Percentiles rank a stretch among this genome's conserved stretches.
phyloP scores from a whole-genome alignment of 2,888 invertebrate species.

The Trissolcus japonicus region DNA sequence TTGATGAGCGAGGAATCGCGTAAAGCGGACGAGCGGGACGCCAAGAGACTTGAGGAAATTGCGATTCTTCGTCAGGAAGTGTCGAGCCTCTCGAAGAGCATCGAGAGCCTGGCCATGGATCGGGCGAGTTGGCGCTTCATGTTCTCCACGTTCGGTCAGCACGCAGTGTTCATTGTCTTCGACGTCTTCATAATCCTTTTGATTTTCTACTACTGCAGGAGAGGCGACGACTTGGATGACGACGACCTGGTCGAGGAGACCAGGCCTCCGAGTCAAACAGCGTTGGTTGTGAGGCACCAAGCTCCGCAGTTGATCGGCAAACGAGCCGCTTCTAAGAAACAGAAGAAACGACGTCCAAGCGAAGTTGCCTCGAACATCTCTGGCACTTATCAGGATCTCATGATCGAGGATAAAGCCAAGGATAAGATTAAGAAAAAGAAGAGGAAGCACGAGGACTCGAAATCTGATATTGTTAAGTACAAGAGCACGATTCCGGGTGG shows the following conservation, averaged over 20 bases:
- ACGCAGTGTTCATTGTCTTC: conserved; percentile 77
- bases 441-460: conserved; percentile 68
- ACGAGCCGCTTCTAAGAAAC: conserved; percentile 72
- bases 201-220: conserved; percentile 78
- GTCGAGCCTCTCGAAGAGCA: conserved; percentile 79
- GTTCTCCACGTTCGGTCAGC: conserved; percentile 79
- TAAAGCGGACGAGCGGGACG: conserved; percentile 85
- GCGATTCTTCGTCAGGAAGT: conserved; percentile 82
- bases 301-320: conserved; percentile 22
- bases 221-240: conserved; percentile 54
- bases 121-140: conserved; percentile 82
- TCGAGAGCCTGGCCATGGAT: conserved; percentile 81
- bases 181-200: conserved; percentile 77
- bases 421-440: conserved; percentile 77
- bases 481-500: conserved; percentile 57
- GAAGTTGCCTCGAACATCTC: conserved; percentile 78
- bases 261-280: background rate
- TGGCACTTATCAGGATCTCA: conserved; percentile 80
- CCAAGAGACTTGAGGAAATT: conserved; percentile 87
- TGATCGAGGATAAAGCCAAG: conserved; percentile 77
- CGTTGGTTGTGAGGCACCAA: background rate
- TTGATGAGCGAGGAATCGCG: conserved; percentile 85
- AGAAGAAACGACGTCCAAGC: conserved; percentile 83
- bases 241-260: background rate
- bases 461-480: conserved; percentile 46